Conservation (phyloP, 2,888 invertebrate genomes). For the Keiferia lycopersicella region DNA sequence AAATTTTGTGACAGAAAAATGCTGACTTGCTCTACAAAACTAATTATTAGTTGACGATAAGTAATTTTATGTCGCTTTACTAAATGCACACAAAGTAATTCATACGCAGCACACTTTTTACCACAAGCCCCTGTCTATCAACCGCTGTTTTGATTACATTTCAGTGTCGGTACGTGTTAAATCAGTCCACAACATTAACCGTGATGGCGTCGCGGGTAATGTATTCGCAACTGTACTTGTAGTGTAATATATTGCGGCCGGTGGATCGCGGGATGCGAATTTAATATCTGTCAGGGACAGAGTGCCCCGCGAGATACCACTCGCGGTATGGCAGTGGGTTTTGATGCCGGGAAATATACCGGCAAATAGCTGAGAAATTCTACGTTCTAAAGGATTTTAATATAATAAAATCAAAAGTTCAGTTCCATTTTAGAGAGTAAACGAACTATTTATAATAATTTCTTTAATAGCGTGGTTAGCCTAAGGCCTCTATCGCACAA, state of each 20-base stretch:
- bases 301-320: constrained; percentile 47
- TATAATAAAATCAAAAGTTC: too few species aligned
- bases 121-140: neutral
- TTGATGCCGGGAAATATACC: neutral
- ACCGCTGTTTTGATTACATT: constrained; percentile 19
- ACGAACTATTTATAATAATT: too few species aligned
- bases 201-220: constrained; percentile 15
- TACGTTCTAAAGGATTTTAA: too few species aligned
- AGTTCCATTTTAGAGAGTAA: too few species aligned
- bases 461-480: too few species aligned
- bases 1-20: too few species aligned
- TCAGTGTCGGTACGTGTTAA: constrained; percentile 17
- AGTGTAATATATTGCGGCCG: constrained; percentile 64
- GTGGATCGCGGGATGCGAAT: constrained; percentile 60
- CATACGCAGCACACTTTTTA: neutral
- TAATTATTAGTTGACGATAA: too few species aligned
- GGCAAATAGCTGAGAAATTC: neutral
- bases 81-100: too few species aligned
- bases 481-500: too few species aligned
- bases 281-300: constrained; percentile 77
- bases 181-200: constrained; percentile 23
- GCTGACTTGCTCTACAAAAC: too few species aligned
- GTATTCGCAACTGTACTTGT: constrained; percentile 21
- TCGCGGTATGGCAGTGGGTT: neutral
- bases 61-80: too few species aligned